Evolutionary conservation across 2,888 invertebrate species (phyloP), one percentile per base, ranked within the genome.

Genomic region (Phymatocera aterrima): DNA sequence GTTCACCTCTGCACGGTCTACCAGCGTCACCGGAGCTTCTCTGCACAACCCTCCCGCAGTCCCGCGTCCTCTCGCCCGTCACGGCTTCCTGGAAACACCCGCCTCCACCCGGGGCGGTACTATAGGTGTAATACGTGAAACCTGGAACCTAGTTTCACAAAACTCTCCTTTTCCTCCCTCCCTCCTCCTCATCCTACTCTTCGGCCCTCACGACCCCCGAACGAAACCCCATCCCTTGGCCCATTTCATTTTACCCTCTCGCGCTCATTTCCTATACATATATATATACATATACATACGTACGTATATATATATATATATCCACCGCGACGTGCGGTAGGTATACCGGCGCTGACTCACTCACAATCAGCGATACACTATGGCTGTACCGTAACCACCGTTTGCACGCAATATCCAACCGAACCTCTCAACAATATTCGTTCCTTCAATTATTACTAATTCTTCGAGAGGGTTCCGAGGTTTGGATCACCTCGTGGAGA

Each of bases 171-270:
- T 51, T 65, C 78, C 68, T 37, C 40, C 80, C 82, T 80, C 64
- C 8, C 21, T 43, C 37, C 81, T 83, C 81, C 81, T 81, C 82
- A 24, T 83, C 82, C 82, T 81, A 77, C 79, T 80, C 78, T 54
- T 40, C 80, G 24, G 51, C 60, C 80, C 81, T 79, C 82, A 79
- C 83, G 82, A 82, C 80, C 84, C 82, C 81, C 82, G 81, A 72
- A 81, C 80, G 79, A 79, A 80, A 82, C 83, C 83, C 83, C 82
- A 79, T 80, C 80, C 78, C 61, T 72, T 68, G 79, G 79, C 80
- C 80, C 82, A 83, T 83, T 84, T 84, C 84, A 84, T 83, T 84
- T 85, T 84, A 83, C 83, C 84, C 85, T 85, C 85, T 86, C 86
- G 85, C 75, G 75, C 54, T 15, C 60, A 40, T 75, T 40, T 43